These are phyloP conservation scores for Parnassius glacialis DNA, from an alignment of 2,888 invertebrate genomes.

Conservation along the genomic window DNA sequence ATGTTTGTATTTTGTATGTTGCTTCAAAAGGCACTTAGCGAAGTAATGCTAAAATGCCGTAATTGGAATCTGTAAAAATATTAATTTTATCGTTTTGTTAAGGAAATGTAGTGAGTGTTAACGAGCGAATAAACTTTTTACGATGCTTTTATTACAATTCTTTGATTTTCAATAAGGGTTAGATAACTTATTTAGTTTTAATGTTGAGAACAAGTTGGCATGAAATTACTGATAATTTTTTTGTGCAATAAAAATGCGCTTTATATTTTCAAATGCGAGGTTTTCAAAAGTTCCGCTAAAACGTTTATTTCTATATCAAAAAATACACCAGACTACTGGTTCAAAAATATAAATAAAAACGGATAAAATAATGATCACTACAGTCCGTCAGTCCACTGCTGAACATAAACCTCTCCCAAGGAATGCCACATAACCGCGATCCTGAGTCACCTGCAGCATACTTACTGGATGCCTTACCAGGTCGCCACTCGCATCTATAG, in stretches of 20 bases:
- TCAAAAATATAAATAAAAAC: slow-evolving; percentile 11
- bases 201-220: slow-evolving; percentile 1
- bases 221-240: slow-evolving; percentile 19
- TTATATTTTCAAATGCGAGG: background rate
- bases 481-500: no score
- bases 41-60: slow-evolving; percentile 2
- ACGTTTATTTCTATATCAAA: slow-evolving; percentile 8
- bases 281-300: slow-evolving; percentile 21
- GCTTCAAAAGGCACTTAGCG: slow-evolving; percentile 9
- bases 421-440: no score
- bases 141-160: slow-evolving; percentile 11
- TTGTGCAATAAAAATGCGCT: slow-evolving; percentile 12
- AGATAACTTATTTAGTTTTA: slow-evolving; percentile 22
- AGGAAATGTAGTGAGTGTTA: slow-evolving; percentile 11
- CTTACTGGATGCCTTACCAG: no score
- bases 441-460: no score
- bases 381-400: no score
- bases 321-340: slow-evolving; percentile 11
- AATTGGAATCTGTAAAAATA: slow-evolving; percentile 15
- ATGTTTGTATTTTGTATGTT: background rate
- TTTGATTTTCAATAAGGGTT: slow-evolving; percentile 14
- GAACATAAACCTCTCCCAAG: no score
- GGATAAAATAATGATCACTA: slow-evolving; percentile 19
- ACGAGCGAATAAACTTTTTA: slow-evolving; percentile 16
- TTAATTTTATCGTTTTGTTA: slow-evolving; percentile 21